Base-by-base conservation (phyloP, 2,888 invertebrate species). In the Tribolium freemani region DNA sequence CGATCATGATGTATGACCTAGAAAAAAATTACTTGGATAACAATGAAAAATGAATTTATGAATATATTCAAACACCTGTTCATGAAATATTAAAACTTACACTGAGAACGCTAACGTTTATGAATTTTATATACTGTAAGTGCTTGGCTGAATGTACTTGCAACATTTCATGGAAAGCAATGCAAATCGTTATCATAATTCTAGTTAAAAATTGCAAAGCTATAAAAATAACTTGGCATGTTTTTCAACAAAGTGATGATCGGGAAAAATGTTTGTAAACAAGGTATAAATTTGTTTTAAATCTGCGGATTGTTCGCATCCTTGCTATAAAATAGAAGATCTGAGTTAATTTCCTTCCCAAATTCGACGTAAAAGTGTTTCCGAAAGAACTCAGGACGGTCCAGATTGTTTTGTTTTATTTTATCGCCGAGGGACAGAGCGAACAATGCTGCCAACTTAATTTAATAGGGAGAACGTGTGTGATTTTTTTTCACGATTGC, bases 371-470 rank as follows among this genome's bases (percentile, higher is more conserved):
- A 48, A 56, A 67, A 68, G 57, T 69, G 69, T 51, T 51, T 53
- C 57, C 26, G 69, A 57, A 57, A 48, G 57, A 56, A 63, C 38
- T 50, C 63, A 50, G 51, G 13, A 54, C 48, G 64, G 74, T 66
- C 54, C 69, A 61, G 75, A 77, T 74, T 77, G 74, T 74, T 77
- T 77, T 76, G 77, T 71, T 74, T 77, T 77, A 77, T 77, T 76
- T 76, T 75, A 76, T 73, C 74, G 66, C 53, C 76, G 72, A 70
- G 75, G 74, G 75, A 76, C 71, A 71, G 67, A 73, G 71, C 61
- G 58, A 71, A 69, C 73, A 73, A 31, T 60, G 71, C 75, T 69
- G 71, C 73, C 71, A 73, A 75, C 73, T 77, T 77, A 77, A 77
- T 77, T 77, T 75, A 77, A 77, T 77, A 74, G 73, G 69, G 61